Evolutionary conservation across 1,140 invertebrate genomes (phyloP).

Genomic region (Leucophenga varia): DNA sequence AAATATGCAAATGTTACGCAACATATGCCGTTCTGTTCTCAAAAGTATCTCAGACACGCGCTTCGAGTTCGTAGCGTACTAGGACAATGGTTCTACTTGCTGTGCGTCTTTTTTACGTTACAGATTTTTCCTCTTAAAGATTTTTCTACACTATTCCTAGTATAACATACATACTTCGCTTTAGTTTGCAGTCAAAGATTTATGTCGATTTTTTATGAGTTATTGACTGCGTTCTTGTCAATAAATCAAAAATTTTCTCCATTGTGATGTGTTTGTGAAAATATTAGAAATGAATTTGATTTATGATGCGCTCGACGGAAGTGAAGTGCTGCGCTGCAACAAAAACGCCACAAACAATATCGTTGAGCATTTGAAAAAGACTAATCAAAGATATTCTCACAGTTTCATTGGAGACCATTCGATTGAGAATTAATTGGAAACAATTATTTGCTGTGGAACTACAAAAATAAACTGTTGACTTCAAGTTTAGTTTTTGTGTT

Average conservation of each 20-base stretch:
- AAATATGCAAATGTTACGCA: constrained; percentile 44
- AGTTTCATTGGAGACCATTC: too few species aligned
- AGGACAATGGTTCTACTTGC: constrained; percentile 1
- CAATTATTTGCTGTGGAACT: too few species aligned
- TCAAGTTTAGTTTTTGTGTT: too few species aligned
- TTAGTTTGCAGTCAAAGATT: constrained; percentile 23
- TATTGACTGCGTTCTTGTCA: constrained; percentile 45
- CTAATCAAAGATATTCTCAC: too few species aligned
- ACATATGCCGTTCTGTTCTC: constrained; percentile 27
- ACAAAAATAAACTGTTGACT: too few species aligned
- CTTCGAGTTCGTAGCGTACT: too few species aligned
- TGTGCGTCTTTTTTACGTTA: too few species aligned
- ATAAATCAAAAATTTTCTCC: constrained; percentile 46
- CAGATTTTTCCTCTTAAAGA: background rate
- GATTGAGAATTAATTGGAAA: too few species aligned
- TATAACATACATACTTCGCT: background rate
- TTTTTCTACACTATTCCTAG: background rate
- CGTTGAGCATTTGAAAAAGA: too few species aligned
- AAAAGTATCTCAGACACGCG: background rate
- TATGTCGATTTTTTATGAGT: constrained; percentile 47
- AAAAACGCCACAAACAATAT: constrained; percentile 14
- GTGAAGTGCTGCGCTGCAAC: constrained; percentile 4
- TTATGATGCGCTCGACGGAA: too few species aligned
- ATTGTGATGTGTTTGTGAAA: constrained; percentile 49
- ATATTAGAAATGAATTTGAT: constrained; percentile 46